These are phyloP conservation scores for Lobophora halterata DNA, from an alignment of 2,888 invertebrate species.

Conservation along the genomic window DNA sequence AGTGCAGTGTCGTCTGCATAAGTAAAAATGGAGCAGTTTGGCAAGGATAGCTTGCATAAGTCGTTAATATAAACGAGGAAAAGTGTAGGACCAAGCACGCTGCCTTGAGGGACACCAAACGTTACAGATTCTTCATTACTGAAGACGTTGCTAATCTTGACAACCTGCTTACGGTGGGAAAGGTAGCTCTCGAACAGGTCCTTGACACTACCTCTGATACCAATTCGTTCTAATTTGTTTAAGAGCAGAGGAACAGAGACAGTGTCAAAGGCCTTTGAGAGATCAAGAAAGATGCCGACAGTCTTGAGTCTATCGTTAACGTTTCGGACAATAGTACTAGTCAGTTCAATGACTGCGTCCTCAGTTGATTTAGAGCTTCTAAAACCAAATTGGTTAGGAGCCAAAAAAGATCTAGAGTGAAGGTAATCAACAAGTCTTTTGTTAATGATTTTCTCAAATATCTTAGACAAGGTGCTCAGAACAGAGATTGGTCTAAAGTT, in stretches of 20 bases:
- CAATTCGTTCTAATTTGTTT: too few relatives aligned
- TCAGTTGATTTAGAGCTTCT: slow-evolving; percentile 7
- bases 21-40: too few relatives aligned
- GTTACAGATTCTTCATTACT: too few relatives aligned
- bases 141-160: too few relatives aligned
- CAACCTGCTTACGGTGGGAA: too few relatives aligned
- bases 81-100: too few relatives aligned
- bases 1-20: too few relatives aligned
- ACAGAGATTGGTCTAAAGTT: slow-evolving; percentile 26
- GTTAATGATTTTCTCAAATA: slow-evolving; percentile 18
- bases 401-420: not conserved
- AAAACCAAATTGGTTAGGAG: slow-evolving; percentile 12
- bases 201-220: too few relatives aligned
- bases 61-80: too few relatives aligned
- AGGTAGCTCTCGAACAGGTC: too few relatives aligned
- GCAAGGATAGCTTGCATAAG: too few relatives aligned
- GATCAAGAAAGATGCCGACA: slow-evolving; percentile 14
- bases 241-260: slow-evolving; percentile 1
- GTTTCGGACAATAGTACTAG: not conserved
- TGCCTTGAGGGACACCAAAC: too few relatives aligned
- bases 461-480: slow-evolving; percentile 12
- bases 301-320: slow-evolving; percentile 4
- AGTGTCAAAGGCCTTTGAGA: slow-evolving; percentile 8
- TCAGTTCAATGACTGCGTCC: slow-evolving; percentile 14
- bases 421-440: slow-evolving; percentile 5